These are phyloP conservation scores for Smithornis capensis DNA, from an alignment of 2,113 vertebrate species.

Conservation along the genomic window DNA sequence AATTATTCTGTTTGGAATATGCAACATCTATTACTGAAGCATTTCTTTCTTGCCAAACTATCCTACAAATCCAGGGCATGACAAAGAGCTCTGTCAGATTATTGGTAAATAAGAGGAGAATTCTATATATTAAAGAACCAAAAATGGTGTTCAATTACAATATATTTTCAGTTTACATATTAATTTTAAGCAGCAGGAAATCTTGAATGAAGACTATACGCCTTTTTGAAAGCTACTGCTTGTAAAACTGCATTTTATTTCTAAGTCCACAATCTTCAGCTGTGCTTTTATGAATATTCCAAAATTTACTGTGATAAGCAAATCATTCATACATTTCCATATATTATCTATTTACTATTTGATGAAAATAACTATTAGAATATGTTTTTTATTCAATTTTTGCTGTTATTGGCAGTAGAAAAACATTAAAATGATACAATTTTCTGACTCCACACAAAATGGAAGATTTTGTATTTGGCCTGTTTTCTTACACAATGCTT, in stretches of 20 bases:
- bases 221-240: not conserved
- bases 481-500: not conserved
- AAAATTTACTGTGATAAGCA: conserved; percentile 24
- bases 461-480: not conserved
- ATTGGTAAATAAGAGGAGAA: conserved; percentile 1
- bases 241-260: not conserved
- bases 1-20: not conserved
- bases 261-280: not conserved
- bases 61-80: not conserved
- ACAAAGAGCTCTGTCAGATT: not conserved
- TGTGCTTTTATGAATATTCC: not conserved
- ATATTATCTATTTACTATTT: conserved; percentile 29
- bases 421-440: conserved; percentile 5
- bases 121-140: not conserved
- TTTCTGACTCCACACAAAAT: not conserved
- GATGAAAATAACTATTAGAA: conserved; percentile 28
- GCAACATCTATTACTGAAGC: not conserved
- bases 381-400: conserved; percentile 11
- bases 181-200: not conserved
- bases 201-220: not conserved
- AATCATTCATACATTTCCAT: conserved; percentile 22
- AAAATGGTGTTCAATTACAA: not conserved
- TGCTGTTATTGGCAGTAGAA: conserved; percentile 13
- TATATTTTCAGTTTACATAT: not conserved
- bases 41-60: not conserved